These are phyloP conservation scores for Pasiphila rectangulata DNA, from an alignment of 2,888 invertebrate species.

Conservation along the genomic window DNA sequence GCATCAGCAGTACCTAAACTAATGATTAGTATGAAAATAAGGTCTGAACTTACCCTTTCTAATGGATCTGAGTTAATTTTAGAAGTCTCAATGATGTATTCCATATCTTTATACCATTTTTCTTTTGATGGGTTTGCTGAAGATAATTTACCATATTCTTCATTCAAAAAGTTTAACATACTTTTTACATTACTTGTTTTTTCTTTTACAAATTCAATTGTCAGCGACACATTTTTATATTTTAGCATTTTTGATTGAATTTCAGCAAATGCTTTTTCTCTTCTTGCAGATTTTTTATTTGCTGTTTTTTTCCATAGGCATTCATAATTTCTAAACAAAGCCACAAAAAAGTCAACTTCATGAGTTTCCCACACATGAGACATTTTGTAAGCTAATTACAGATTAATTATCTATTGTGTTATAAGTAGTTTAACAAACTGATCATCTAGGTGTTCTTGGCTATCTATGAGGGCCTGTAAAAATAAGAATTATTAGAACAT, in stretches of 20 bases:
- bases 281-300: neutral
- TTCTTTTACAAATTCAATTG: neutral
- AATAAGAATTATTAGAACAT: no score
- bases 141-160: neutral
- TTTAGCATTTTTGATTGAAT: slow-evolving; percentile 10
- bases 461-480: no score
- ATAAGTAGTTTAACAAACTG: no score
- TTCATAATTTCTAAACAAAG: slow-evolving; percentile 10
- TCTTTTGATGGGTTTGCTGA: neutral
- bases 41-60: no score
- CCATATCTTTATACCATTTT: slow-evolving; percentile 13
- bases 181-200: neutral
- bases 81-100: neutral
- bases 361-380: slow-evolving; percentile 4
- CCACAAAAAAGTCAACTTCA: slow-evolving; percentile 4
- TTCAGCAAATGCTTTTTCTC: slow-evolving; percentile 6
- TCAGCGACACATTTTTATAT: neutral
- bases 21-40: no score
- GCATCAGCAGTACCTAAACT: no score
- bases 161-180: neutral
- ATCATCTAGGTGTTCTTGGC: no score
- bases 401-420: no score
- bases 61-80: no score
- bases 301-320: slow-evolving; percentile 12
- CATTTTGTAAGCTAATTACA: no score